Base-by-base conservation (phyloP, 2,888 invertebrate genomes). In the Leucophenga montana region DNA sequence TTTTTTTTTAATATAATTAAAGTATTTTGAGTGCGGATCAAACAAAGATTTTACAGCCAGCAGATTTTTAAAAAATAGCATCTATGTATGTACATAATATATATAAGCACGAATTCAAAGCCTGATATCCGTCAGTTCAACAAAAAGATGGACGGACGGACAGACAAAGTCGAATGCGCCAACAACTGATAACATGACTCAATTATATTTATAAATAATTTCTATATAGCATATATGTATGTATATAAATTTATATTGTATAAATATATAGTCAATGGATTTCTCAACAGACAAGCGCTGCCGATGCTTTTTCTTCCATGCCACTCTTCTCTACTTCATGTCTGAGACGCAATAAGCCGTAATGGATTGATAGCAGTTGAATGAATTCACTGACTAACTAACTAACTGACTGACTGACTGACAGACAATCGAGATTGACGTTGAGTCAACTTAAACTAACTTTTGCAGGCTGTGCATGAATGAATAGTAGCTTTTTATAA, bases 301-400 rank as follows among this genome's bases (percentile, higher is more conserved):
- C 33, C 8, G 39, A 11, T 39, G 39, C 39, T 8, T 39, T 33
- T 53, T 53, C 9, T 53, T 53, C 8, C n/a, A n/a, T 53, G 11
- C 54, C 18, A 13, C 18, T 20, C 22, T 20, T 5, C 14, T 18
- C 14, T 1, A 3, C 14, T 53, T 1, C 3, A 16, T 54, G 54
- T 54, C 54, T 54, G 54, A 54, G 54, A 54, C 54, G 54, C 54
- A 54, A 54, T 54, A 54, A 20, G 22, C 54, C 22, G 11, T 18
- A 20, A 54, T 18, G 22, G 54, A 18, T 16, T 53, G 53, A 53
- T 14, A 39, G 39, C 1, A 39, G 39, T 8, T 39, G 39, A 39
- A 39, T 39, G 39, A 39, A 39, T 11, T 3, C 11, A 8, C 39
- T 39, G 39, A 11, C 11, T 39, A 8, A 11, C 39, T 11, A 8